Conservation (phyloP, 2,113 vertebrate genomes). For the Sturnira hondurensis region DNA sequence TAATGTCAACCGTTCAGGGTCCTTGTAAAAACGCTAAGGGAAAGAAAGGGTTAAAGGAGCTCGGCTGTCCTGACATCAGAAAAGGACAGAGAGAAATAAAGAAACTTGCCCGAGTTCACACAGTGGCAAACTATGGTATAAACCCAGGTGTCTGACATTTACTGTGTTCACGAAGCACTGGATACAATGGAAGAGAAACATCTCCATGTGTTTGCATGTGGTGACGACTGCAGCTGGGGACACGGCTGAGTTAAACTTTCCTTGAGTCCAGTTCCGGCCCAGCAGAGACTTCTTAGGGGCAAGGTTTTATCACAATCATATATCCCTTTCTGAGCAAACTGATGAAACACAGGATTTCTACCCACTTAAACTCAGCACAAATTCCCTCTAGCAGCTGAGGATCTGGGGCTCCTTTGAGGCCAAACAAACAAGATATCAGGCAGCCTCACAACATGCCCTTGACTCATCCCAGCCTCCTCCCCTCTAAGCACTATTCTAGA, state of each 20-base stretch:
- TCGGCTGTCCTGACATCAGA: neutral
- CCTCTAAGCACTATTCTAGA: neutral
- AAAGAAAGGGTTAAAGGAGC: neutral
- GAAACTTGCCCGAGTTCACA: neutral
- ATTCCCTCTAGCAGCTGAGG: neutral
- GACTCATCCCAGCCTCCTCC: neutral
- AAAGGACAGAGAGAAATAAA: neutral
- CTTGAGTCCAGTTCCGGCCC: neutral
- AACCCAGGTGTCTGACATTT: neutral
- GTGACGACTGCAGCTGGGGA: accelerated
- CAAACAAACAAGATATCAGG: neutral
- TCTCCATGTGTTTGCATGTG: accelerated
- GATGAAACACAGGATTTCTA: neutral
- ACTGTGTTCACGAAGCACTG: neutral
- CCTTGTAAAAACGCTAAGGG: neutral
- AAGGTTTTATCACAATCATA: neutral
- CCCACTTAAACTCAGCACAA: neutral
- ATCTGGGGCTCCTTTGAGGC: neutral
- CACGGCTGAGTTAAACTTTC: neutral
- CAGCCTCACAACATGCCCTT: neutral
- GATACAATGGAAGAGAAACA: neutral
- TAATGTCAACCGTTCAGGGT: neutral
- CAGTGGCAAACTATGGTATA: neutral
- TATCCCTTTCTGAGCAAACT: neutral
- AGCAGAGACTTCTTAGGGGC: neutral